Conservation (phyloP, 1,140 invertebrate species). For the Chrysoperla carnea region DNA sequence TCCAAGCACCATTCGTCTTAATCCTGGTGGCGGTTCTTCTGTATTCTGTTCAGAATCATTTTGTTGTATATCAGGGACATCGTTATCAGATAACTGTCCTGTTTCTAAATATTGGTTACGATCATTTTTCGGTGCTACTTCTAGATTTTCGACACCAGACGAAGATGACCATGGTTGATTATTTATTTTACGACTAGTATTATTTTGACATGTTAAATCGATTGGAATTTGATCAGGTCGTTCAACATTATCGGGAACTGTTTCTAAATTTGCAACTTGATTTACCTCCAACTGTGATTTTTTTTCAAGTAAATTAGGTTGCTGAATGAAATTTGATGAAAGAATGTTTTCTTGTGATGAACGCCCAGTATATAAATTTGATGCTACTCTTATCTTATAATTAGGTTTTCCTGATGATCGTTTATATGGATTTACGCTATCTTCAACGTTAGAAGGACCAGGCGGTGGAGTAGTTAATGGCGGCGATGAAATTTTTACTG, state of each 20-base stretch:
- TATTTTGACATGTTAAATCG: constrained; percentile 11
- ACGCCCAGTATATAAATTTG: not conserved
- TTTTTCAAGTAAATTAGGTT: constrained; percentile 16
- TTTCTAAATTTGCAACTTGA: constrained; percentile 32
- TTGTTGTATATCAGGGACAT: constrained; percentile 19
- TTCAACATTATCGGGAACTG: constrained; percentile 43
- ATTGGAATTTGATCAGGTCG: constrained; percentile 28
- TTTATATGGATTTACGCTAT: not conserved
- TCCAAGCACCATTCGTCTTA: constrained; percentile 26
- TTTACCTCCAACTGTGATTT: constrained; percentile 8
- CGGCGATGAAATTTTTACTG: not conserved
- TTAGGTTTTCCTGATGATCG: not conserved
- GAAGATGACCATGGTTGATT: constrained; percentile 5
- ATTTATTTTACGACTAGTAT: not conserved
- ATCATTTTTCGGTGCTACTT: constrained; percentile 41
- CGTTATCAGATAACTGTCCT: constrained; percentile 40
- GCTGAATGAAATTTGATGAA: constrained; percentile 12
- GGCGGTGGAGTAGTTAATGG: not conserved
- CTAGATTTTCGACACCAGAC: constrained; percentile 30
- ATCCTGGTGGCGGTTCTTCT: constrained; percentile 18
- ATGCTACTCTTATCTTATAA: not conserved
- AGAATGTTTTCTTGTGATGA: not conserved
- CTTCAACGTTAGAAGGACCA: not conserved
- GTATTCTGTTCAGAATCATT: not conserved
- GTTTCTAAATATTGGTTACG: constrained; percentile 55